Base-by-base conservation (phyloP, 2,113 vertebrate genomes). In the Centropus bengalensis region DNA sequence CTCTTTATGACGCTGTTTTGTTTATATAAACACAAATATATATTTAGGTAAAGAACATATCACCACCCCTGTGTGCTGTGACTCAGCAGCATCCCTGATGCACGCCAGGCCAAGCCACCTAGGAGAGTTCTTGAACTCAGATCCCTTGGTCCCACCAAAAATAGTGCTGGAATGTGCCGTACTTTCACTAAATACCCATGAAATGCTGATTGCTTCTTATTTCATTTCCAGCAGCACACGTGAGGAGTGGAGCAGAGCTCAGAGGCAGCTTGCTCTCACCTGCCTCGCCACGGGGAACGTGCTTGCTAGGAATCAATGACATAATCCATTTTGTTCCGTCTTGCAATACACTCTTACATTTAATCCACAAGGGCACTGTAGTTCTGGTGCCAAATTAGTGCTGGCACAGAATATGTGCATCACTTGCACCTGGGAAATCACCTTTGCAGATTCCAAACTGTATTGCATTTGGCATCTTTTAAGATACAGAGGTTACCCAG, bases 311-410 rank as follows among this genome's bases (percentile, higher is more conserved):
- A 88, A 88, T 85, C 88, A 24, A 63, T 77, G 83, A 59, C 42
- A 24, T 44, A 77, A 85, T 82, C 91, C 83, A 58, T 76, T 85
- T 82, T 77, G 79, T 42, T 67, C 75, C 49, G 16, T 67, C 83
- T 81, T 62, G 59, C 79, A 73, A 47, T 27, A 24, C 59, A 44
- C 44, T 88, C 75, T n/a, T 49, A 30, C 69, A 38, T 36, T 42
- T 55, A n/a, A 85, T 71, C 75, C 49, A 32, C 64, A 19, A 54
- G 70, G 49, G 49, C 75, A 59, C 45, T 9, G 75, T 8, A 40
- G 84, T 52, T 88, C 47, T 59, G 80, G 85, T 93, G 91, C 84
- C 88, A 93, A 85, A 82, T 69, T 10, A 69, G 66, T 28, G 80
- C 80, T 95, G 91, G 88, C 75, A 85, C 49, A 15, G 88, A 54